phyloP scores from a whole-genome alignment of 2,113 vertebrate genomes.

The Delphinus delphis region DNA sequence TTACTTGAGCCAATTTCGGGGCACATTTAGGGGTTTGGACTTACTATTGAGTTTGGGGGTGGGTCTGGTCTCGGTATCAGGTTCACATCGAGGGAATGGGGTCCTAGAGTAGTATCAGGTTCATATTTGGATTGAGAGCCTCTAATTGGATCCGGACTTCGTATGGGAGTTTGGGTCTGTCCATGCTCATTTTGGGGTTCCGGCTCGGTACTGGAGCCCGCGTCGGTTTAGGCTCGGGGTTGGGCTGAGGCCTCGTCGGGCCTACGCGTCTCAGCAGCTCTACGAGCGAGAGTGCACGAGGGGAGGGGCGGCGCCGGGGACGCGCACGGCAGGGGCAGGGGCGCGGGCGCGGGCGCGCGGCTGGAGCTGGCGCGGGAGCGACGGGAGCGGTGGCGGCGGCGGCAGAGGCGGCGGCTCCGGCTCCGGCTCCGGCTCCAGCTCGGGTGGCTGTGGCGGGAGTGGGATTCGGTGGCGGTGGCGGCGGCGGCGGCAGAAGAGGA shows the following conservation, averaged over 20 bases:
- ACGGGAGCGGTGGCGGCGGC: conserved; percentile 47
- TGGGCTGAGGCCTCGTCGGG: conserved; percentile 43
- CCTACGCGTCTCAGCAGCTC: conserved; percentile 47
- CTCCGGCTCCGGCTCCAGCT: conserved; percentile 14
- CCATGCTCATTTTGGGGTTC: not conserved
- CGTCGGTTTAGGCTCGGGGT: not conserved
- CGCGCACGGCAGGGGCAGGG: conserved; percentile 73
- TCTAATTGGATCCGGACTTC: not conserved
- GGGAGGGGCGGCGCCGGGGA: conserved; percentile 72
- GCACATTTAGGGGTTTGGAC: not conserved
- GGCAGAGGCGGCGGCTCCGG: not conserved
- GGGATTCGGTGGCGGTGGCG: not conserved
- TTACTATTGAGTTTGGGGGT: not conserved
- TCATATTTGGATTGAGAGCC: not conserved
- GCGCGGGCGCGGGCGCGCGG: conserved; percentile 71
- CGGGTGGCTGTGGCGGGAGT: conserved; percentile 57
- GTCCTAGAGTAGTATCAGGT: not conserved
- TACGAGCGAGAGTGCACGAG: conserved; percentile 69
- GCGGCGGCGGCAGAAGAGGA: conserved; percentile 12
- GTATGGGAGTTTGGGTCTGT: not conserved
- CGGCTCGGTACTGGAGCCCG: not conserved
- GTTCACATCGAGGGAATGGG: not conserved
- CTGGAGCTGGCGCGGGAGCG: conserved; percentile 76
- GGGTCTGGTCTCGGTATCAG: not conserved
- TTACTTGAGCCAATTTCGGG: not conserved